Conservation (phyloP, 2,113 vertebrate genomes). For the Gobius niger region DNA sequence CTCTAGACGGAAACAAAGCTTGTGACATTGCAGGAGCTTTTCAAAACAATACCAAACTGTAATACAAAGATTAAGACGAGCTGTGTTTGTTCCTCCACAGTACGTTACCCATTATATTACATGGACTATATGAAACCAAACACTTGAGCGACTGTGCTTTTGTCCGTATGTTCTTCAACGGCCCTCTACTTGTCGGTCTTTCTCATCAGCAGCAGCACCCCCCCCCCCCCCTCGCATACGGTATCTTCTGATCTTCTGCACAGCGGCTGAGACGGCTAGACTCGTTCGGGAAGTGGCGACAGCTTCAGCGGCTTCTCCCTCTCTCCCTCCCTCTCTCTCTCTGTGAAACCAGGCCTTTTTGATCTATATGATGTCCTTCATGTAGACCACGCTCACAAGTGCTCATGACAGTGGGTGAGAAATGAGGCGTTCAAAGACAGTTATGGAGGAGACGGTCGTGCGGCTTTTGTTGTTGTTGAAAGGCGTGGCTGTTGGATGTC, state of each 20-base stretch:
- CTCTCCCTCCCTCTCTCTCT: neutral
- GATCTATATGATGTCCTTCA: slow-evolving; percentile 54
- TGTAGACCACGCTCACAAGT: slow-evolving; percentile 53
- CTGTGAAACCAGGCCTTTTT: slow-evolving; percentile 53
- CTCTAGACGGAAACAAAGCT: too few species aligned
- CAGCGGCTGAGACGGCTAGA: slow-evolving; percentile 55
- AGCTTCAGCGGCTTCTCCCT: slow-evolving; percentile 15
- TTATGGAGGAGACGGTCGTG: slow-evolving; percentile 27
- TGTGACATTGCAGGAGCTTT: too few species aligned
- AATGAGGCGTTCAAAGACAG: slow-evolving; percentile 41
- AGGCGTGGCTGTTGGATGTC: slow-evolving; percentile 14
- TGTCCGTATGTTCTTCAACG: slow-evolving; percentile 16
- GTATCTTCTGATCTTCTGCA: slow-evolving; percentile 56
- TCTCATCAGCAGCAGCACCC: slow-evolving; percentile 4
- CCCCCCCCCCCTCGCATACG: neutral
- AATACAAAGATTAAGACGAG: too few species aligned
- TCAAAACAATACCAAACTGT: too few species aligned
- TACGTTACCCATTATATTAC: too few species aligned
- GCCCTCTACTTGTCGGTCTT: slow-evolving; percentile 38
- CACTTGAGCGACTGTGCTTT: slow-evolving; percentile 28
- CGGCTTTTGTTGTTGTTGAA: slow-evolving; percentile 42
- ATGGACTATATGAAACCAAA: neutral
- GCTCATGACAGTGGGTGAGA: slow-evolving; percentile 29
- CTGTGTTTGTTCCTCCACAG: too few species aligned
- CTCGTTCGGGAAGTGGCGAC: slow-evolving; percentile 50